phyloP scores from a whole-genome alignment of 1,140 invertebrate genomes.

The Scaptodrosophila lebanonensis region DNA sequence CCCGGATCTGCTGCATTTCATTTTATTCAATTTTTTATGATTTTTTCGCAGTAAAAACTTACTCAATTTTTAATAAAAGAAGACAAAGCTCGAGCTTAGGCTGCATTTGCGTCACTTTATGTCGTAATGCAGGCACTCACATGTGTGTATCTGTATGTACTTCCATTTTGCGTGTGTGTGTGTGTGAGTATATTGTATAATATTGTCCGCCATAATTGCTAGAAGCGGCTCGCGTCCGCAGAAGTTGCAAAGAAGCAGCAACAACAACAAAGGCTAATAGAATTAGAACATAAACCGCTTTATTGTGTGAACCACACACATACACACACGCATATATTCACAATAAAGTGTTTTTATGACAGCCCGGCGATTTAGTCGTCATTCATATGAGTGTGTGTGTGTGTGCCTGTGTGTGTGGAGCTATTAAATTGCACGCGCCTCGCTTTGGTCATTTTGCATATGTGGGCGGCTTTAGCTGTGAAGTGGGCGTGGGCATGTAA shows the following conservation, averaged over 20 bases:
- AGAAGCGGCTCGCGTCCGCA: constrained; percentile 39
- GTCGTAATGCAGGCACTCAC: too few species aligned
- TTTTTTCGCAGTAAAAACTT: too few species aligned
- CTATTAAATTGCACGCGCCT: too few species aligned
- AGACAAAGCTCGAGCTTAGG: neutral
- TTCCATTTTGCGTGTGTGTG: neutral
- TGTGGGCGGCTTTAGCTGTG: too few species aligned
- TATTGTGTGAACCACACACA: constrained; percentile 43
- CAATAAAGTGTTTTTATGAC: constrained; percentile 63
- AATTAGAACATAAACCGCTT: constrained; percentile 71
- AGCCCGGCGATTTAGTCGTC: constrained; percentile 49
- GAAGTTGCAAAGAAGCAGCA: too few species aligned
- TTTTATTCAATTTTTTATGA: too few species aligned
- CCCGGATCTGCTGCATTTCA: too few species aligned
- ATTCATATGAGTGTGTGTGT: constrained; percentile 14
- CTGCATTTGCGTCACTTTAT: constrained; percentile 4
- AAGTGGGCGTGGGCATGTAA: too few species aligned
- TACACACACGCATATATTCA: constrained; percentile 15
- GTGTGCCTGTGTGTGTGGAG: constrained; percentile 2
- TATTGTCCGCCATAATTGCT: constrained; percentile 53
- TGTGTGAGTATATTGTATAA: constrained; percentile 15
- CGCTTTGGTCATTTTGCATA: too few species aligned
- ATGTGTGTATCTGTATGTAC: constrained; percentile 12
- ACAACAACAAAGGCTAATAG: too few species aligned
- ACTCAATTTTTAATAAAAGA: too few species aligned